phyloP scores from a whole-genome alignment of 1,140 invertebrate genomes.

The Adoxophyes honmai region DNA sequence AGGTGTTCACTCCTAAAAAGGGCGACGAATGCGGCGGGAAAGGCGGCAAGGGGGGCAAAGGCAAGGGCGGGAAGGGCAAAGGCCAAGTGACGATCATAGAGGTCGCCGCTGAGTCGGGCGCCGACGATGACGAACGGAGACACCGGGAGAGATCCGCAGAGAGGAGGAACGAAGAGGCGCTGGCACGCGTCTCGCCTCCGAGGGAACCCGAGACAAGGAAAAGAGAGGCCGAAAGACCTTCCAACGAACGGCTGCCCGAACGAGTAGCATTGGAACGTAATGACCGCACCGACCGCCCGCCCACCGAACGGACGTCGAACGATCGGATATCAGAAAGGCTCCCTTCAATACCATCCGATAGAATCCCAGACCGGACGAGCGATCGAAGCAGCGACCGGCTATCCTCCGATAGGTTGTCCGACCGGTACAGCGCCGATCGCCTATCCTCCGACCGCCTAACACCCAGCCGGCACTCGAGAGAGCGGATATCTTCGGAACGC shows the following conservation, averaged over 20 bases:
- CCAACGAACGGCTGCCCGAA: conserved; percentile 26
- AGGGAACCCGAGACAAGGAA: conserved; percentile 47
- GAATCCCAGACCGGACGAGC: conserved; percentile 3
- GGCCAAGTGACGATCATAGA: conserved; percentile 79
- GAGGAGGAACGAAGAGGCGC: conserved; percentile 52
- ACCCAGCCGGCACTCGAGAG: conserved; percentile 4
- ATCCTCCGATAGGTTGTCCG: conserved; percentile 28
- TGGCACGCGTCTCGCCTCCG: conserved; percentile 57
- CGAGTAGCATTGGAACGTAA: conserved; percentile 17
- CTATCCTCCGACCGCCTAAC: conserved; percentile 27
- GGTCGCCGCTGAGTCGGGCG: conserved; percentile 45
- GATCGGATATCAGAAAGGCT: conserved; percentile 38
- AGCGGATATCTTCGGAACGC: conserved; percentile 24
- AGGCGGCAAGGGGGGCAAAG: conserved; percentile 80
- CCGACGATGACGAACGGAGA: conserved; percentile 26
- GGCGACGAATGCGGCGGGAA: conserved; percentile 80
- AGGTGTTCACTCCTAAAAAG: conserved; percentile 72
- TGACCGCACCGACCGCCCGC: conserved; percentile 25
- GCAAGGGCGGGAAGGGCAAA: conserved; percentile 81
- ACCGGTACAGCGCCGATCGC: conserved; percentile 28
- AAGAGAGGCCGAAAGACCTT: conserved; percentile 42
- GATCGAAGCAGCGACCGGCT: conserved; percentile 2
- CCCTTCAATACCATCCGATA: background rate
- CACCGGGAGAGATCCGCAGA: conserved; percentile 44
- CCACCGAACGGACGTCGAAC: conserved; percentile 38